Conservation (phyloP, 2,113 vertebrate species). For the Amphiprion ocellaris region DNA sequence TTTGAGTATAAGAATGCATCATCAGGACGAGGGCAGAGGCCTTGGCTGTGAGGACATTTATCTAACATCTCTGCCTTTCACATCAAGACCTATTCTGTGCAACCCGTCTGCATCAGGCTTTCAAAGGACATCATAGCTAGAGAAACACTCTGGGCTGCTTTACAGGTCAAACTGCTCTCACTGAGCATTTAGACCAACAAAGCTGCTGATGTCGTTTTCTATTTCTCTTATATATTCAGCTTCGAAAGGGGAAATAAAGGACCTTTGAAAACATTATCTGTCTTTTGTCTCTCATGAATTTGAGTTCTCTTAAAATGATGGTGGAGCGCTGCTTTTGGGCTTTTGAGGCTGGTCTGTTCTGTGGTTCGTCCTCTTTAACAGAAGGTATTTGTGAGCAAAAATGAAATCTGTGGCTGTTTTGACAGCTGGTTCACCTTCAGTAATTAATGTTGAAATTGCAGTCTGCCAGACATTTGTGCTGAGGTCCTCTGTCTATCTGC, state of each 20-base stretch:
- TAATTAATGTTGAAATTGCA: slow-evolving; percentile 68
- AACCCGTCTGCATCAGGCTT: slow-evolving; percentile 70
- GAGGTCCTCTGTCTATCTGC: slow-evolving; percentile 53
- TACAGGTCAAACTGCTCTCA: slow-evolving; percentile 70
- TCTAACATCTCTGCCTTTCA: slow-evolving; percentile 84
- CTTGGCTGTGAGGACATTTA: slow-evolving; percentile 82
- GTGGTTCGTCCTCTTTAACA: slow-evolving; percentile 22
- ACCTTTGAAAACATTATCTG: slow-evolving; percentile 30
- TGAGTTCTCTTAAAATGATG: slow-evolving; percentile 17
- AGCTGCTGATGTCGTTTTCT: slow-evolving; percentile 47
- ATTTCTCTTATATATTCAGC: slow-evolving; percentile 32
- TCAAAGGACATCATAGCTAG: slow-evolving; percentile 69
- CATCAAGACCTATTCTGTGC: slow-evolving; percentile 76
- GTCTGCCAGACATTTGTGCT: slow-evolving; percentile 55
- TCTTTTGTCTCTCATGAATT: slow-evolving; percentile 37
- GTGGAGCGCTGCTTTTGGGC: slow-evolving; percentile 8
- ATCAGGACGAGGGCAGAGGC: slow-evolving; percentile 80
- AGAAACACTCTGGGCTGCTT: slow-evolving; percentile 58
- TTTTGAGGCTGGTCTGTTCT: slow-evolving; percentile 13
- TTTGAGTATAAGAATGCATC: slow-evolving; percentile 79
- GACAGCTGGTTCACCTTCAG: slow-evolving; percentile 72
- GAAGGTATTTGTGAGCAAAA: slow-evolving; percentile 50
- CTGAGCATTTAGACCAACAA: slow-evolving; percentile 65
- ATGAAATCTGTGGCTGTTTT: slow-evolving; percentile 60
- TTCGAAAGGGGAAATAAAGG: neutral